phyloP scores from a whole-genome alignment of 92 coral and sea anemone genomes.

The Heliopora coerulea region DNA sequence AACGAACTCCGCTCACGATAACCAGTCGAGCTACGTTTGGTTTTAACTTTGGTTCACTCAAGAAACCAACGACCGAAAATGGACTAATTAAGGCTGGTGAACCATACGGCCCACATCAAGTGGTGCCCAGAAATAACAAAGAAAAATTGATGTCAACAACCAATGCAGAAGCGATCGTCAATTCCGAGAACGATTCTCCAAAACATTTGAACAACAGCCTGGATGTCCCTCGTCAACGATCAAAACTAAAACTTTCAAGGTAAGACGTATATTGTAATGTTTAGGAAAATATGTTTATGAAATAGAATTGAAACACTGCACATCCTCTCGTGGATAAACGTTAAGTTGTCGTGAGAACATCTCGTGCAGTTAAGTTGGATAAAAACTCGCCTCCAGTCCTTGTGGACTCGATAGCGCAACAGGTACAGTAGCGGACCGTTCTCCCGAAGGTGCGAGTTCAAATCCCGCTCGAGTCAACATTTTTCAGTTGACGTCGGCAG shows the following conservation, averaged over 20 bases:
- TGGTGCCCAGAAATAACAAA: background rate
- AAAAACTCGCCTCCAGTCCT: too few species aligned
- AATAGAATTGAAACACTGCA: too few species aligned
- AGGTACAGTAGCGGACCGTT: too few species aligned
- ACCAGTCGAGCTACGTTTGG: conserved; percentile 40
- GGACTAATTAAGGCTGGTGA: conserved; percentile 63
- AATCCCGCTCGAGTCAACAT: too few species aligned
- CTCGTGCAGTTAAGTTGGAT: too few species aligned
- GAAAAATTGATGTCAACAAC: conserved; percentile 5
- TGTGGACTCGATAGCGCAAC: too few species aligned
- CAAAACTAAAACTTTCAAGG: conserved; percentile 40
- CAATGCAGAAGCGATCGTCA: conserved; percentile 2
- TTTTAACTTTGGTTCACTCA: conserved; percentile 28
- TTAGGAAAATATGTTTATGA: too few species aligned
- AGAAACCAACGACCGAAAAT: conserved; percentile 62
- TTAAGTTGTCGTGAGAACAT: too few species aligned
- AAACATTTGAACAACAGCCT: background rate
- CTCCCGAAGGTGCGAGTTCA: too few species aligned
- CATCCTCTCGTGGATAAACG: too few species aligned
- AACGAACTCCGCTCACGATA: conserved; percentile 18
- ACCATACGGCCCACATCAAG: conserved; percentile 89
- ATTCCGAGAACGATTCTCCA: conserved; percentile 52
- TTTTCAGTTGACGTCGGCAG: too few species aligned
- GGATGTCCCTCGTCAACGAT: conserved; percentile 34
- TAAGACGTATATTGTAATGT: too few species aligned